Evolutionary conservation across 23 tunicate species (phyloP), one percentile per base, ranked within the genome.

Genomic region (Oikopleura dioica): DNA sequence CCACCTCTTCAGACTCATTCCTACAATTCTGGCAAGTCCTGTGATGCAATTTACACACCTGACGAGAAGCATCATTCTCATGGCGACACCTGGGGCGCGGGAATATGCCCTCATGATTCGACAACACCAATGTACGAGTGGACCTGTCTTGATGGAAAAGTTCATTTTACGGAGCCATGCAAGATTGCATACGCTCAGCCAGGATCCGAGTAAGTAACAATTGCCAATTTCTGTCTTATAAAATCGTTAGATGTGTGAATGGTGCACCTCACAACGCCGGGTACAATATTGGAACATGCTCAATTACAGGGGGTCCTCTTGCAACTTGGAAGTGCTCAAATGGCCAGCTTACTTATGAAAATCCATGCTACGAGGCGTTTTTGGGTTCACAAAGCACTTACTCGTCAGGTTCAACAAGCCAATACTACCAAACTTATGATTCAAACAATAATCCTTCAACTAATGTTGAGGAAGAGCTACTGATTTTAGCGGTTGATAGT

Each of bases 311-410:
- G 2, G 72, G 72, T 2, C 72, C 72, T 2, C 33, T 63, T 21
- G 29, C 72, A 16, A 63, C 72, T 16, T 63, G 72, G 72, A 24
- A 28, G 2, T 63, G 72, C 33, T 24, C 26, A 2, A 28, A 63
- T 63, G 72, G 72, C 33, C 5, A 2, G 33, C 29, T 63, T 23
- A 2, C 33, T 12, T 63, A 63, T 31, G 16, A 23, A 63, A 63
- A 63, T 63, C 72, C 72, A 63, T 63, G 72, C 33, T 63, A 63
- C 26, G 72, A 63, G 26, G 72, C 72, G 29, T 21, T 44, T 21
- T 44, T 44, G 21, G 55, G 26, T 2, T 12, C 16, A 63, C 2
- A 63, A 63, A 16, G 16, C 30, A 16, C 72, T 63, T 63, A 31
- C 21, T 44, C 21, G 21, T 44, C 55, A 44, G 21, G 55, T 9